phyloP scores from a whole-genome alignment of 2,113 vertebrate species.

The Callipepla squamata region DNA sequence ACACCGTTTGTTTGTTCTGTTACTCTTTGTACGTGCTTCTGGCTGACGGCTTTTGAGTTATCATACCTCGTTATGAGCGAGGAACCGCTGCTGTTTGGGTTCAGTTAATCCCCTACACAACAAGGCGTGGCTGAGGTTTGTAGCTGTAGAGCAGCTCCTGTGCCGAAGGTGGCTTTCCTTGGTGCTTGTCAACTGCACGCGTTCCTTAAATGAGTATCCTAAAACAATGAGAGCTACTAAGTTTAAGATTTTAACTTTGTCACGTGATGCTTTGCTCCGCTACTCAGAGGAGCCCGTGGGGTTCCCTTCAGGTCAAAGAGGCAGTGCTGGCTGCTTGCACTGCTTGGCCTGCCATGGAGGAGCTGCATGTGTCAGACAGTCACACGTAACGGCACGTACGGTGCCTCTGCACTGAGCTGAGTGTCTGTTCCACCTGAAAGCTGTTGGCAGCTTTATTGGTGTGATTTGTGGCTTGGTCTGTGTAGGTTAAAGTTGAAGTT shows the following conservation, averaged over 20 bases:
- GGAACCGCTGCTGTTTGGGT: neutral
- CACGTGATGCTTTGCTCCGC: neutral
- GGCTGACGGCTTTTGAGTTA: neutral
- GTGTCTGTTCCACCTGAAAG: neutral
- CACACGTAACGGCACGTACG: rapidly evolving
- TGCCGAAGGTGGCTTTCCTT: neutral
- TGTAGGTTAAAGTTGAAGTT: rapidly evolving
- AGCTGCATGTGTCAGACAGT: neutral
- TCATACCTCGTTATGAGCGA: rapidly evolving
- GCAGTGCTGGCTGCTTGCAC: neutral
- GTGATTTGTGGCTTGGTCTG: rapidly evolving
- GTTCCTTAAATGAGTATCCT: neutral
- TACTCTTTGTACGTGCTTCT: neutral
- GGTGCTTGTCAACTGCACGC: rapidly evolving
- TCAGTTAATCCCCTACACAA: neutral
- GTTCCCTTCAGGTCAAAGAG: neutral
- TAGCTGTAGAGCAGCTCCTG: neutral
- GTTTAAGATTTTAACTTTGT: neutral
- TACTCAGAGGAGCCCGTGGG: neutral
- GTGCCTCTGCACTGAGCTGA: neutral
- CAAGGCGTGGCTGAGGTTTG: neutral
- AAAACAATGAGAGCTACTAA: neutral
- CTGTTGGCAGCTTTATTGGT: neutral
- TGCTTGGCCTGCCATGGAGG: neutral
- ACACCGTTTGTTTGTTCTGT: rapidly evolving